Base-by-base conservation (phyloP, 1,140 invertebrate species). In the Hirudo medicinalis region DNA sequence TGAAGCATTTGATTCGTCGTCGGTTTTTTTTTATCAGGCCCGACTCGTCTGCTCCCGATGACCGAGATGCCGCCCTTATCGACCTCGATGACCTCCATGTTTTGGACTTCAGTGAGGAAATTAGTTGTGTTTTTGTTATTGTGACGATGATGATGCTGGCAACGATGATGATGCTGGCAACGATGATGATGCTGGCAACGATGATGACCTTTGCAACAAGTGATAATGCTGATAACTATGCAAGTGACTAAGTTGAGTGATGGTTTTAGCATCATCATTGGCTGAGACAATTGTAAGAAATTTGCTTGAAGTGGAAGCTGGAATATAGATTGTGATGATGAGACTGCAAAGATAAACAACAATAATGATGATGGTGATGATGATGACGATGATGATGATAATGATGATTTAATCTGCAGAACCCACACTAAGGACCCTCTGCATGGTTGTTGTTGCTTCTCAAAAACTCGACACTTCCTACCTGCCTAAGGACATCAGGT, bases 381-480 rank as follows among this genome's bases (percentile, higher is more conserved):
- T 60, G 55, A 60, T 60, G 15, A 22, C 15, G 15, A 60, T 15
- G 15, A 60, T 15, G 15, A 60, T 15, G 15, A 60, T 60, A 27
- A 60, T 60, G 15, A 60, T 6, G 15, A 60, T 60, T 60, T 4
- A 8, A 6, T 60, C 55, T 22, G 55, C 78, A 85, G 83, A 85
- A 73, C 89, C 89, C 25, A 85, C 85, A 11, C 80, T 91, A 20
- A 89, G 87, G 78, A 89, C 87, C 0, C 79, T 90, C 15, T 85
- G 86, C 76, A 85, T 88, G 43, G 78, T 88, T 60, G 80, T 82
- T 71, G 87, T 89, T 17, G 78, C 87, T 55, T 82, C 87, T 74
- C 76, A 88, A 76, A 85, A 86, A 71, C 76, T 90, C 71, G 86
- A 89, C 75, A 83, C 84, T 15, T 80, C 83, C 2, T 82, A 77